Base-by-base conservation (phyloP, 2,888 invertebrate species). In the Keiferia lycopersicella region DNA sequence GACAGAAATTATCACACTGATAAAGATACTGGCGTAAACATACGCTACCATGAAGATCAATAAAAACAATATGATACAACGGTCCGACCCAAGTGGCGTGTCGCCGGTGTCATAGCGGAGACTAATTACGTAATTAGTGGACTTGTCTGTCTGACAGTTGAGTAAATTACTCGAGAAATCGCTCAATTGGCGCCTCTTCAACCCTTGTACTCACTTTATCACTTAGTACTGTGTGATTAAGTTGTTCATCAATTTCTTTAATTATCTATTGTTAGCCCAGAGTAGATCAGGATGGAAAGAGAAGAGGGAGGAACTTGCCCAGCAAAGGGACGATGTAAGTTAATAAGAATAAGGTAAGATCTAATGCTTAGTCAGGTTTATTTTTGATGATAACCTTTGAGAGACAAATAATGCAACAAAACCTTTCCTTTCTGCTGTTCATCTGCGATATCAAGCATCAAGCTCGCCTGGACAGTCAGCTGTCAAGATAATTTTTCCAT, bases 131-230 rank as follows among this genome's bases (percentile, higher is more conserved):
- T 26, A 58, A 58, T 58, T 58, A 58, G 51, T 63, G 56, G 64
- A n/a, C 45, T 39, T 66, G 34, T 41, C 53, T 34, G 41, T 59
- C 48, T 48, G 34, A 14, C 26, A 41, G 64, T 62, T 58, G 7
- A 63, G 63, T 68, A 68, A 66, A 73, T 77, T 71, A 71, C 64
- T 65, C 63, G 69, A 68, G 68, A 69, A 73, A 69, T 73, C 71
- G 64, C 64, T 38, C 65, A 70, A 66, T 71, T 68, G 66, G 67
- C 61, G 45, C 64, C 18, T 60, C 57, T 20, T 56, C 56, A 51
- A n/a, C 6, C 61, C 57, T 22, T 8, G 60, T 22, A 11, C 50
- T 20, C 61, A 61, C 38, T 34, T 34, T 34, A 34, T 34, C 34
- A 34, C 34, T 34, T 34, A 8, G 8, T 4, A 34, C 8, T 34